Evolutionary conservation across 2,797 vertebrate genomes (phyloP), one percentile per base, ranked within the genome.

Genomic region (Tympanoctomys barrerae): DNA sequence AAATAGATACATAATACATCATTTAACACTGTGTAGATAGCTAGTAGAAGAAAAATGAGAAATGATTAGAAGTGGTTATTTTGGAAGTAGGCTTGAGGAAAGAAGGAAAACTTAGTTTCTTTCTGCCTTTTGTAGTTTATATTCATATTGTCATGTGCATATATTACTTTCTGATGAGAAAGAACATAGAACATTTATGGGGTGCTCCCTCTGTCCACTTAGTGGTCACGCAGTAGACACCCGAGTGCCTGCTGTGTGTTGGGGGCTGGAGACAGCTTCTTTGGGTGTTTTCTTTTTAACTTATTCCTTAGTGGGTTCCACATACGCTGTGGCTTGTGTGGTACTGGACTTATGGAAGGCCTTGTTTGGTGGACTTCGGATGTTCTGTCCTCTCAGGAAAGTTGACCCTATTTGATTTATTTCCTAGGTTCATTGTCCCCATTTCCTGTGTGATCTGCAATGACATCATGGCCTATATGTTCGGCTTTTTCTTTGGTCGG

Each of bases 381-480:
- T 62, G 36, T 73, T 33, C 22, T 87, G 24, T 42, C n/a, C 1
- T 80, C 18, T 70, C n/a, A 24, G 39, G 82, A 77, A 59, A 49
- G 49, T 88, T 96, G 0, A n/a, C 71, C 24, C 0, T 84, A 89
- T 95, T 88, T 52, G 16, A 12, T 85, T 75, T 94, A 54, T 90
- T 95, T 33, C 82, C 71, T 26, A 99, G 99, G 99, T 99, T 99
- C 97, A 99, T 99, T 5, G 99, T 99, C 31, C 99, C 99, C 0
- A 99, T 99, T 96, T 99, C 99, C 97, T 99, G 99, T 52, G 99
- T 99, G 96, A 99, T 99, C 99, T 99, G 99, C 98, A 99, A 99
- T n/a, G 99, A 99, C 98, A 99, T 99, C 94, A 99, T 99, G 99
- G 99, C 99, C 2, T 99, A 99, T 98, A 99, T 99, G 99, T 99